Base-by-base conservation (phyloP, 2,797 vertebrate genomes). In the Squalus acanthias region DNA sequence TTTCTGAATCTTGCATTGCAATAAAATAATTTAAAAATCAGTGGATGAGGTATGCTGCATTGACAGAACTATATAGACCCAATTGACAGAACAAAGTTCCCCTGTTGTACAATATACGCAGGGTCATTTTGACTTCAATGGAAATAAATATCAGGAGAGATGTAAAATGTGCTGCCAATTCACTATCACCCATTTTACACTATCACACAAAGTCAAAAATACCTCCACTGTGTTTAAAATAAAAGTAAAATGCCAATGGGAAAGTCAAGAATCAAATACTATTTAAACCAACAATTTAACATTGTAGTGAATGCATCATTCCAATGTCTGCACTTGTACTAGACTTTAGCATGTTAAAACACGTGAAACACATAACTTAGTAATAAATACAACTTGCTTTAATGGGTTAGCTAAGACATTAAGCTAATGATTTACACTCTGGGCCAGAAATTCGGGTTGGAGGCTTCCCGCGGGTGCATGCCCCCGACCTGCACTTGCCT, bases 341-440 rank as follows among this genome's bases (percentile, higher is more conserved):
- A 85, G 82, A 85, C 17, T 85, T 85, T 57, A 91, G 24, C 82
- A 50, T 1, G 2, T 87, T 10, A 24, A 85, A 85, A 17, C 46
- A 85, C 24, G 60, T 57, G 57, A 89, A 60, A 12, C 0, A 89
- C 24, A 91, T 63, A 53, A 53, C 13, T 91, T 65, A 22, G 46
- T 85, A 50, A 50, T 24, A 85, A 92, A 92, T 65, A 22, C 26
- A 65, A 67, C 29, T n/a, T 92, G 22, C 26, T 93, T 46, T 93
- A 67, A 67, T 93, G 39, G 63, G 2, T 46, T 69, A 39, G 39
- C 39, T 93, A 67, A 93, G 39, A 9, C n/a, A 65, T 67, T 93
- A 93, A 67, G 63, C n/a, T 67, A 93, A 93, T 93, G 33, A 93
- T 65, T 93, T 39, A 93, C 65, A 46, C 63, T 93, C n/a, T 39